Base-by-base conservation (phyloP, 1,140 invertebrate genomes). In the Apis laboriosa region DNA sequence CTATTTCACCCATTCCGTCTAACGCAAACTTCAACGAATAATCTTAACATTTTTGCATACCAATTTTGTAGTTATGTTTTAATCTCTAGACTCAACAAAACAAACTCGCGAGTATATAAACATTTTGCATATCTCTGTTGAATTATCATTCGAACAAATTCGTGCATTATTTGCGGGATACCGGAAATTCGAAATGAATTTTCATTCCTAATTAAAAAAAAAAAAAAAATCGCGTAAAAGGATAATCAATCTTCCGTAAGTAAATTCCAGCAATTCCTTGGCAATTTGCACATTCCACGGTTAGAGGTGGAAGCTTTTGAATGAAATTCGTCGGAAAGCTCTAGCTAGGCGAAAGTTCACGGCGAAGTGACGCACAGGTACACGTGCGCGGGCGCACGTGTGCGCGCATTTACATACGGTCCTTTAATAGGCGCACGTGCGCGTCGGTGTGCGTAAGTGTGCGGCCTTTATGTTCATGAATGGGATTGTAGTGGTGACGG, bases 401-500 rank as follows among this genome's bases (percentile, higher is more conserved):
- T 51, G 71, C 86, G 56, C 80, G 56, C 80, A 85, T 83, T 83
- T 83, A 70, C 84, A 85, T 74, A 58, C 68, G 77, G 74, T 58
- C 74, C 71, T 88, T 87, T 88, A 85, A 85, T 80, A 67, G 55
- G 43, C 67, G 60, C 61, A 56, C 71, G 77, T 63, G 34, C 70
- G 49, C 75, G 60, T 28, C 53, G 61, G 55, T 80, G 66, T 68
- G 82, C 60, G 78, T 84, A 72, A 77, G 77, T 84, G 24, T 24
- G 24, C 78, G 71, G 83, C 70, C 79, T 76, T 73, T 74, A 77
- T 68, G 77, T 73, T 88, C 71, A 85, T 88, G 87, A 88, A 88
- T 88, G 87, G 81, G 67, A 75, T 68, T 88, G 87, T 88, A 85
- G 86, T 88, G 68, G 87, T 87, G 67, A 49, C 78, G 76, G 66